Conservation (phyloP, 2,113 vertebrate species). For the Caloenas nicobarica region DNA sequence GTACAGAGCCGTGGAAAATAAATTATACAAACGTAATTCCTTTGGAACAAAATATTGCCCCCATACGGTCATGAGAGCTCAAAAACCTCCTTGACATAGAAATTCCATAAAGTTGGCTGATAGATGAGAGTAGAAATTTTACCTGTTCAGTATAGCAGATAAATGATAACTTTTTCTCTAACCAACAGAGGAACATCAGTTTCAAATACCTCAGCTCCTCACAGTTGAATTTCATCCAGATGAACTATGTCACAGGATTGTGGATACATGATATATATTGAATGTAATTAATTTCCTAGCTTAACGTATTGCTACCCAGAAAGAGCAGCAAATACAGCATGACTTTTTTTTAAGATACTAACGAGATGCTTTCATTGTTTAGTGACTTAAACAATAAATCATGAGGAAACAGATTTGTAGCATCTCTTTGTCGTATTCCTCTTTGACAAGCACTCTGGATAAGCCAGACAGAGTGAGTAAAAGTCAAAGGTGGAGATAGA, state of each 20-base stretch:
- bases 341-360: not conserved
- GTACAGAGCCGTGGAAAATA: not conserved
- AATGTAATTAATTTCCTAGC: not conserved
- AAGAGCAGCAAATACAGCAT: not conserved
- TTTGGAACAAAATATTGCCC: not conserved
- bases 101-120: not conserved
- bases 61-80: not conserved
- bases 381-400: not conserved
- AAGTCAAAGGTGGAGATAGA: not conserved
- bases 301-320: not conserved
- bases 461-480: not conserved
- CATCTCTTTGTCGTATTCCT: not conserved
- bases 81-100: not conserved
- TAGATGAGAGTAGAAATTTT: not conserved
- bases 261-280: not conserved
- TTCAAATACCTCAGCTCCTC: not conserved
- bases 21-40: not conserved
- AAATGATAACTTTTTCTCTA: not conserved
- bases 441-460: not conserved
- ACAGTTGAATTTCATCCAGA: not conserved
- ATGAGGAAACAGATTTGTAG: not conserved
- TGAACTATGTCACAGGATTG: not conserved
- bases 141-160: not conserved
- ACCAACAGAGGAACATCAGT: not conserved
- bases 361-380: not conserved